These are phyloP conservation scores for Emydura subglobosa DNA, from an alignment of 2,113 vertebrate genomes.

Conservation along the genomic window DNA sequence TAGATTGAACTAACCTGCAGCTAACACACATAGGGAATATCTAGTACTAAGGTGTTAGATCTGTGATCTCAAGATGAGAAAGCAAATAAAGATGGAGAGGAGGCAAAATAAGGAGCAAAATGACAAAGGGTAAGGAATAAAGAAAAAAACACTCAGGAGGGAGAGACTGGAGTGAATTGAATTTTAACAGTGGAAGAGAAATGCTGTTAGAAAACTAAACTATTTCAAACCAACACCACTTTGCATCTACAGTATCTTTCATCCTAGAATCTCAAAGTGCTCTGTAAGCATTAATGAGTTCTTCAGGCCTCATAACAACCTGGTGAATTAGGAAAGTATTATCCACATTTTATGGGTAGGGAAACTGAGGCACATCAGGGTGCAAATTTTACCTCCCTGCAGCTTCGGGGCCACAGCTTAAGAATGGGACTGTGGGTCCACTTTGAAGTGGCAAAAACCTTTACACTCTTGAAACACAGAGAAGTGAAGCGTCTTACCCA, in stretches of 20 bases:
- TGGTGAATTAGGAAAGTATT: neutral
- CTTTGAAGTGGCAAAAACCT: neutral
- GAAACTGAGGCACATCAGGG: neutral
- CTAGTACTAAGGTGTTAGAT: conserved; percentile 32
- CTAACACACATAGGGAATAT: conserved; percentile 39
- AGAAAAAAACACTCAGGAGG: too few relatives aligned
- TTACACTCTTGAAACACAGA: neutral
- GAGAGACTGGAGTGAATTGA: neutral
- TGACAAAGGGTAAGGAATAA: neutral
- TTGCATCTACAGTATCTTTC: neutral
- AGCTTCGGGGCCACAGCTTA: neutral
- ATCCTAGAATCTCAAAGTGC: conserved; percentile 5
- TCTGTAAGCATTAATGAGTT: neutral
- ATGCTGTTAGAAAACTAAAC: conserved; percentile 10
- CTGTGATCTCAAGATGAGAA: neutral
- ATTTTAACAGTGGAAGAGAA: neutral
- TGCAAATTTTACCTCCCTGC: neutral
- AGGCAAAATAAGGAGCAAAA: neutral
- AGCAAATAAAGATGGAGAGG: neutral
- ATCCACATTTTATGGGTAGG: neutral
- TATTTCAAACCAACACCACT: neutral
- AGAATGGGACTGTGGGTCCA: neutral
- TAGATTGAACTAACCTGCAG: neutral
- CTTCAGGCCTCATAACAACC: neutral
- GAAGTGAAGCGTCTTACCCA: conserved; percentile 2